Conservation (phyloP, 1,140 invertebrate species). For the Solenopsis fugax region DNA sequence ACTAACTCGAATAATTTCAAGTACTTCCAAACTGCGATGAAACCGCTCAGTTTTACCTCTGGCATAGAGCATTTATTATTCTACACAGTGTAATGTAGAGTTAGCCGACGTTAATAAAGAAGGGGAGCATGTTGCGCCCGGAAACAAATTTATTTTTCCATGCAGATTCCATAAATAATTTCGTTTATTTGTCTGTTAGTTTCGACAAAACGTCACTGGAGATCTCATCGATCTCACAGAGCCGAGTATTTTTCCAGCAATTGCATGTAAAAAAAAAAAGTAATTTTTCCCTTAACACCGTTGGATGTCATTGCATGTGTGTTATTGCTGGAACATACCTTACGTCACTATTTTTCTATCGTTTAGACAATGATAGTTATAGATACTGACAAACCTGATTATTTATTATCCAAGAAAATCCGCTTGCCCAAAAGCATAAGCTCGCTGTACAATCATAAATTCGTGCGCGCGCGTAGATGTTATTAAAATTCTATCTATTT, state of each 20-base stretch:
- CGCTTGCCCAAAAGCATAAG: neutral
- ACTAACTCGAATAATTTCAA: conserved; percentile 21
- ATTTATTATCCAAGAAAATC: conserved; percentile 6
- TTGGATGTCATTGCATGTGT: neutral
- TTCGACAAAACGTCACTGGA: neutral
- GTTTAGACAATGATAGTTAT: conserved; percentile 22
- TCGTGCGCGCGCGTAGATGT: too few relatives aligned
- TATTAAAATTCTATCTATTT: conserved; percentile 18
- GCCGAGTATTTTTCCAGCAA: neutral
- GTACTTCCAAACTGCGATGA: conserved; percentile 19
- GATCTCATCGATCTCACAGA: neutral
- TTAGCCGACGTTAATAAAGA: conserved; percentile 7
- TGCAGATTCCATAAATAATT: conserved; percentile 18
- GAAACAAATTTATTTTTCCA: conserved; percentile 18
- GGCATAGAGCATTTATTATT: conserved; percentile 9
- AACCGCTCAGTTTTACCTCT: neutral
- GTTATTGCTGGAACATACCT: neutral
- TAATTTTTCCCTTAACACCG: neutral
- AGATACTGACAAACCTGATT: conserved; percentile 10
- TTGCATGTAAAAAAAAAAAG: neutral
- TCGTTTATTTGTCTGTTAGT: neutral
- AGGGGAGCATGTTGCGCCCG: neutral
- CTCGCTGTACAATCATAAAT: too few relatives aligned
- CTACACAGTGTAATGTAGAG: neutral
- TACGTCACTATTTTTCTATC: conserved; percentile 13